phyloP scores from a whole-genome alignment of 2,113 vertebrate genomes.

The Elaphurus davidianus region DNA sequence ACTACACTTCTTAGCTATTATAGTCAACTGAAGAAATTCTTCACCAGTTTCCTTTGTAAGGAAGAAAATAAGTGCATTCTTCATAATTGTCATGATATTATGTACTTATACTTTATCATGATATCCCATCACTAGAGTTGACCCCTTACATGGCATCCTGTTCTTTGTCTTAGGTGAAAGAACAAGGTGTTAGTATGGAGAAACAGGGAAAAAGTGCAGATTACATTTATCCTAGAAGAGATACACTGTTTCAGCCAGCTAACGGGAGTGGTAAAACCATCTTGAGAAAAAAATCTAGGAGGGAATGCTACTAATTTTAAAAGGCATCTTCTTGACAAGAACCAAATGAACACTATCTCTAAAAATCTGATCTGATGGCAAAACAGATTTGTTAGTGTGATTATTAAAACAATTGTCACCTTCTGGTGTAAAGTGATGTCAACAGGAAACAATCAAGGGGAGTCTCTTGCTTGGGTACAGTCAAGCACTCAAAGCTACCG shows the following conservation, averaged over 20 bases:
- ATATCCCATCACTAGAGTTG: not conserved
- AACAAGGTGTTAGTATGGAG: not conserved
- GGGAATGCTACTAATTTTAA: constrained; percentile 50
- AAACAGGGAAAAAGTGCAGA: not conserved
- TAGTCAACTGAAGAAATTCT: not conserved
- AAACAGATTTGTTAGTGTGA: constrained; percentile 72
- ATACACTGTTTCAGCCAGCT: not conserved
- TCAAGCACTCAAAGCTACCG: constrained; percentile 70
- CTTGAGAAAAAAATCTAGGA: not conserved
- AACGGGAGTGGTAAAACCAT: not conserved
- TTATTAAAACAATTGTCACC: constrained; percentile 80
- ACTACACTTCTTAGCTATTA: not conserved
- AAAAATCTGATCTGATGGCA: constrained; percentile 68
- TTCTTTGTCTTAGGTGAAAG: not conserved
- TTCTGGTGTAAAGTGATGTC: constrained; percentile 73
- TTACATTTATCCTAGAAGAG: constrained; percentile 10
- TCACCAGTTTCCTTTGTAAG: not conserved
- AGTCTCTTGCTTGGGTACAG: constrained; percentile 71
- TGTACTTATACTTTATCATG: not conserved
- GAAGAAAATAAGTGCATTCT: not conserved
- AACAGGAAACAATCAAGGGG: constrained; percentile 69
- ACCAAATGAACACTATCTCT: constrained; percentile 36
- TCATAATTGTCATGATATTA: not conserved
- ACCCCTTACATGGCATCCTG: not conserved
- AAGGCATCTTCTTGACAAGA: constrained; percentile 58